Conservation (phyloP, 2,888 invertebrate species). For the Drosophila quasianomalipes region DNA sequence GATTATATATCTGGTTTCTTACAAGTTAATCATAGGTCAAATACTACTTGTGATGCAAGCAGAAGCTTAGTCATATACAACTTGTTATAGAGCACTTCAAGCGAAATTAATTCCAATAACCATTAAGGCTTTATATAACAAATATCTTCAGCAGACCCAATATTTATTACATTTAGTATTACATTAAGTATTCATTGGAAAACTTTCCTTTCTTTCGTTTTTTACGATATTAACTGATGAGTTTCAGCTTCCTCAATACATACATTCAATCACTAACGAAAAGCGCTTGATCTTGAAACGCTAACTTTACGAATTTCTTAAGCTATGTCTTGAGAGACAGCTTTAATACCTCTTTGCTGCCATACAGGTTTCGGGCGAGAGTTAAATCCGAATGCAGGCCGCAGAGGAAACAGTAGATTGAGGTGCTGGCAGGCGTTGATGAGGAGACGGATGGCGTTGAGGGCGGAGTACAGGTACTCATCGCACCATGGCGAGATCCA, state of each 20-base stretch:
- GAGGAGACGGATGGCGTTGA: constrained; percentile 91
- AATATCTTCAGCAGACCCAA: not conserved
- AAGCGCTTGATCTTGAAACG: not conserved
- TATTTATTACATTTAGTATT: not conserved
- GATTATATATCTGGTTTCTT: not conserved
- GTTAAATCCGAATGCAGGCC: constrained; percentile 95
- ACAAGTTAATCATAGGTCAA: not conserved
- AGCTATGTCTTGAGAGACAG: not conserved
- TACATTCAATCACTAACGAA: not conserved
- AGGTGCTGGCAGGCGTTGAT: constrained; percentile 89
- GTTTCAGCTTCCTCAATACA: not conserved
- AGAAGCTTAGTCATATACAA: not conserved
- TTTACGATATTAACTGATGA: not conserved
- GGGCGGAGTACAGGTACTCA: constrained; percentile 90
- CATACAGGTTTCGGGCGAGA: constrained; percentile 92
- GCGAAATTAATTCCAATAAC: not conserved
- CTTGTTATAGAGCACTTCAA: not conserved
- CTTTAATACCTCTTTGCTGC: constrained; percentile 88
- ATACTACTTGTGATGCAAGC: not conserved
- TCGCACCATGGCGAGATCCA: constrained; percentile 88
- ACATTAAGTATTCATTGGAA: not conserved
- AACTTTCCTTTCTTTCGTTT: not conserved
- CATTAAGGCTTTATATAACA: not conserved
- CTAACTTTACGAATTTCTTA: not conserved
- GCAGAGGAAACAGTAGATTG: constrained; percentile 95